Evolutionary conservation across 1,140 invertebrate genomes (phyloP), one percentile per base, ranked within the genome.

Genomic region (Dinothrombium tinctorium): DNA sequence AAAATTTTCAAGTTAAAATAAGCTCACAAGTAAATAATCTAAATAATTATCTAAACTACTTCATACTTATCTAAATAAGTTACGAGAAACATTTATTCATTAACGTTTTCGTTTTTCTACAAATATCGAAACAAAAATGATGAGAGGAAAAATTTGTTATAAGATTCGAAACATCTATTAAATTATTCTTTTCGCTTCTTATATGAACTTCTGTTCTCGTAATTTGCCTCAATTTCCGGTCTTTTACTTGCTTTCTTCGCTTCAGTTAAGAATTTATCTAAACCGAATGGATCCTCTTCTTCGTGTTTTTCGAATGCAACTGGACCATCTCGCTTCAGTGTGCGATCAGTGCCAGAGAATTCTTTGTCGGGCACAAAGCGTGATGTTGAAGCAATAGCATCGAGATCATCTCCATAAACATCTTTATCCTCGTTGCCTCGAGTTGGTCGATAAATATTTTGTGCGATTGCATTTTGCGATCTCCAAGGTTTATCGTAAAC

Each of bases 211-310:
- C 28, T 11, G 15, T 29, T 11, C 4, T 29, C 28, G 15, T 29
- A 15, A 4, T 29, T 29, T 4, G 28, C 12, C 15, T 29, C 28
- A 11, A 22, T 33, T 37, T 45, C 39, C 8, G 50, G 39, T 29
- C 49, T 31, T 23, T 52, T 52, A 29, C 45, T 50, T 0, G 77
- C 82, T 43, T 76, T 71, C 56, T 96, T 95, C 37, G 86, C 89
- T 59, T 89, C 78, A 48, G 78, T 82, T 66, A 98, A 83, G 69
- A 98, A 94, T 58, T 89, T 80, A 71, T 89, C 84, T 50, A 96
- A 64, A 63, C 87, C 87, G 58, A 96, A 98, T 36, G 86, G 84
- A 79, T 96, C 89, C 51, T 82, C 78, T 44, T 67, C 67, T 45
- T 81, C 77, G 50, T 76, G 77, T 29, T 51, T 41, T 52, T 92